Conservation (phyloP, 1,140 invertebrate species). For the Carcinoscorpius rotundicauda region DNA sequence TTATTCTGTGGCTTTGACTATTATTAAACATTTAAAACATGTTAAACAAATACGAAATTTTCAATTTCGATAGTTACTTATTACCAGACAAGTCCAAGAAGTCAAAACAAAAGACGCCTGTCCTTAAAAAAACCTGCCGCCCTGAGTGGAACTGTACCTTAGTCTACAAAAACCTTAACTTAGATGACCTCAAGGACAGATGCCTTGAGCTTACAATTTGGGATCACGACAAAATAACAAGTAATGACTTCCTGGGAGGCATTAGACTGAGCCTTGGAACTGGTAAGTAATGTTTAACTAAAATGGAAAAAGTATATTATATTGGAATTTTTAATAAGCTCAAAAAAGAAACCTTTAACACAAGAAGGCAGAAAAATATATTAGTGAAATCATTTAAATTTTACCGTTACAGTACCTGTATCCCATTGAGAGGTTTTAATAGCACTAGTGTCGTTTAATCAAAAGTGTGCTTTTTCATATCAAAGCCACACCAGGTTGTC, state of each 20-base stretch:
- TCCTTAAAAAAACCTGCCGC: conserved; percentile 56
- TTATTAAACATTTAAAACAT: no score
- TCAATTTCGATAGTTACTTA: conserved; percentile 54
- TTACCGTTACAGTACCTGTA: no score
- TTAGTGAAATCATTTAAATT: no score
- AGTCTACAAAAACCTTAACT: conserved; percentile 69
- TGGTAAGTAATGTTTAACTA: conserved; percentile 42
- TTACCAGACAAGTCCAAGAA: conserved; percentile 73
- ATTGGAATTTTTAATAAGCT: no score
- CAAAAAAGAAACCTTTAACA: no score
- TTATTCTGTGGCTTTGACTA: no score
- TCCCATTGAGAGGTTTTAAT: no score
- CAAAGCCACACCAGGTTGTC: no score
- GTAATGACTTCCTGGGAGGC: conserved; percentile 88
- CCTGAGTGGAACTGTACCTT: conserved; percentile 83
- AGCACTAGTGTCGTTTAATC: no score
- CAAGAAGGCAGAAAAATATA: no score
- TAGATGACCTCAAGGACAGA: conserved; percentile 63
- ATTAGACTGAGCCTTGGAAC: conserved; percentile 74
- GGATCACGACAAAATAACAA: conserved; percentile 86
- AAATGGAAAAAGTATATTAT: no score
- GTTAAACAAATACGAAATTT: conserved; percentile 1
- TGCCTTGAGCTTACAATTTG: conserved; percentile 84
- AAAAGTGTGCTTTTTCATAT: no score
- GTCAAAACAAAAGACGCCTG: conserved; percentile 80